Percentiles rank a stretch among this genome's conserved stretches.
These are phyloP conservation scores for Cottoperca gobio DNA, from an alignment of 2,797 vertebrate genomes.

Conservation along the genomic window DNA sequence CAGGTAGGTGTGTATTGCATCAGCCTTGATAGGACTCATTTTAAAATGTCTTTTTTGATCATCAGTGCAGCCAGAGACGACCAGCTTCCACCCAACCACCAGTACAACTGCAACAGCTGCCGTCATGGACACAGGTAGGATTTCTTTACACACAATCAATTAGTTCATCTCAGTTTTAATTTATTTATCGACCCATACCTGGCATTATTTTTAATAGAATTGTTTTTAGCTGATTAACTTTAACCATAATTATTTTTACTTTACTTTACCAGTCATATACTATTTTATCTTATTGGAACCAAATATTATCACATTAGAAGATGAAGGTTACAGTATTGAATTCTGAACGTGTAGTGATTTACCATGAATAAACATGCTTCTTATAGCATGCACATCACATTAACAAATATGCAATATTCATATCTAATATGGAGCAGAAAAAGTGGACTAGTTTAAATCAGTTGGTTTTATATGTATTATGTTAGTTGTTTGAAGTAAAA, in stretches of 20 bases:
- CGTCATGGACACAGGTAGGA: constrained; percentile 38
- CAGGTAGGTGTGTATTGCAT: neutral
- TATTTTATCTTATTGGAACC: neutral
- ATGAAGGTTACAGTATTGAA: too few species aligned
- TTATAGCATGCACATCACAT: too few species aligned
- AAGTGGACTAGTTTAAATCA: neutral
- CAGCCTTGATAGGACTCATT: neutral
- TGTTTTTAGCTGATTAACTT: neutral
- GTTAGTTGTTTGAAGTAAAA: too few species aligned
- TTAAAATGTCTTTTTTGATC: neutral
- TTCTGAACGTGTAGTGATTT: too few species aligned
- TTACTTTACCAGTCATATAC: too few species aligned
- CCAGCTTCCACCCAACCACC: constrained; percentile 1
- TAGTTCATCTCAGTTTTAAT: neutral
- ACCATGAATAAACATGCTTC: too few species aligned
- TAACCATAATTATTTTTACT: neutral
- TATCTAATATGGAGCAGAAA: neutral
- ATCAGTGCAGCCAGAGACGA: constrained; percentile 20
- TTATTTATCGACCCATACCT: neutral
- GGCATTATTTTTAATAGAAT: neutral
- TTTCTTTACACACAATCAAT: neutral
- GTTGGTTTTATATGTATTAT: neutral
- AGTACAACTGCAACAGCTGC: neutral
- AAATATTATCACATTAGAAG: neutral
- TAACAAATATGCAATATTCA: too few species aligned